Base-by-base conservation (phyloP, 2,797 vertebrate genomes). In the Spondyliosoma cantharus region DNA sequence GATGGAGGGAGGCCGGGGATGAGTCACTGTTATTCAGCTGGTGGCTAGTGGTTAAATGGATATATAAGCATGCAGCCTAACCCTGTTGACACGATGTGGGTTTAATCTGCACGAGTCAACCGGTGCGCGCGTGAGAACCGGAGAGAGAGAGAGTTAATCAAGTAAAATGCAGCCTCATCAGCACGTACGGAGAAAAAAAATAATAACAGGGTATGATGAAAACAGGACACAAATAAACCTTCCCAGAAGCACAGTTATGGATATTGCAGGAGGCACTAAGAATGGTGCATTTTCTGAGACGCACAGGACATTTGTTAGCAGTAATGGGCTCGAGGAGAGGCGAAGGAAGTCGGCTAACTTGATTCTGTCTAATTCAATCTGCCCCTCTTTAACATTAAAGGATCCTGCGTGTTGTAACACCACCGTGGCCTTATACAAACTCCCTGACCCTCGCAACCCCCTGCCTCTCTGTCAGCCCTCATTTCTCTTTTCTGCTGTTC, bases 1-100 rank as follows among this genome's bases (percentile, higher is more conserved):
- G 70, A 74, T 27, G 45, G 77, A 78, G 75, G 75, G 73, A 74
- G 74, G 78, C 69, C 52, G 79, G 79, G 80, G 83, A 91, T 90
- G 92, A 93, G 88, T 93, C 90, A 90, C 86, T 89, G 80, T 82
- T 87, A 86, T 90, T 90, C 83, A 84, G 88, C 85, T 74, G 37
- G 79, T 90, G 89, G 89, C 89, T 71, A 83, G 87, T 67, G 78
- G 87, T 88, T 89, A 90, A 92, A 90, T 89, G 87, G 86, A 88
- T 87, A 80, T 89, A 89, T 85, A 91, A 91, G 88, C 84, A 78
- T 82, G 77, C 53, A 49, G 86, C 70, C 84, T 85, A 83, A 87
- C 87, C 90, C 78, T 67, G 80, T 84, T 91, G 91, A 92, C 88
- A 87, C 76, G 61, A 86, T 74, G 86, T 81, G 71, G 66, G 64